Percentiles rank a stretch among this genome's conserved stretches.
phyloP scores from a whole-genome alignment of 2,797 vertebrate genomes.

The Xenops minutus region DNA sequence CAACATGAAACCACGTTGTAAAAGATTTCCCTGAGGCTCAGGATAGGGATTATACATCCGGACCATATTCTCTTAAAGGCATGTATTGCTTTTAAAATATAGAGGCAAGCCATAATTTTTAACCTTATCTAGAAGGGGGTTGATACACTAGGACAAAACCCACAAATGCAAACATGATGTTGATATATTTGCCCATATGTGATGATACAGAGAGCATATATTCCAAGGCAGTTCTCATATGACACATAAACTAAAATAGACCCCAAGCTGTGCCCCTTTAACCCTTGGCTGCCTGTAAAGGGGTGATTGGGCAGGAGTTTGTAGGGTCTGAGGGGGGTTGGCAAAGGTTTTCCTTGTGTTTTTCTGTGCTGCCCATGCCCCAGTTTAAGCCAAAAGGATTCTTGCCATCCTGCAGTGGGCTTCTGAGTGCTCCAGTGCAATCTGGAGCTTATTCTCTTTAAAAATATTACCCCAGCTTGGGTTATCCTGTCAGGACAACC shows the following conservation, averaged over 20 bases:
- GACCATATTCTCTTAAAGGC: background rate
- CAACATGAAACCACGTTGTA: background rate
- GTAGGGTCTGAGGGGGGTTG: background rate
- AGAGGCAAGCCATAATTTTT: background rate
- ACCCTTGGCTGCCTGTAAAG: background rate
- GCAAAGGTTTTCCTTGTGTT: background rate
- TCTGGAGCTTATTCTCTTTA: background rate
- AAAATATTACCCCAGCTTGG: background rate
- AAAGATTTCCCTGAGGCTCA: background rate
- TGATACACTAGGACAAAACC: background rate
- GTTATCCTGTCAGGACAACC: background rate
- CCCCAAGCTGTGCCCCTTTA: fast-evolving
- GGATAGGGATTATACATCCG: background rate
- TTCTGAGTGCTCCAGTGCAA: fast-evolving
- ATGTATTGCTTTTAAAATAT: background rate
- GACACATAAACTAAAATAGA: fast-evolving
- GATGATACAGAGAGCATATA: background rate
- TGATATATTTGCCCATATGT: background rate
- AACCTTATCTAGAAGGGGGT: background rate
- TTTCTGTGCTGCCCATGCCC: background rate
- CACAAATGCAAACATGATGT: background rate
- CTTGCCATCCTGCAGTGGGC: background rate
- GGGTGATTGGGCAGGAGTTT: background rate
- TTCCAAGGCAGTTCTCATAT: background rate
- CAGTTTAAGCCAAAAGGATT: background rate